phyloP scores from a whole-genome alignment of 2,888 invertebrate genomes.

The Xylota sylvarum region DNA sequence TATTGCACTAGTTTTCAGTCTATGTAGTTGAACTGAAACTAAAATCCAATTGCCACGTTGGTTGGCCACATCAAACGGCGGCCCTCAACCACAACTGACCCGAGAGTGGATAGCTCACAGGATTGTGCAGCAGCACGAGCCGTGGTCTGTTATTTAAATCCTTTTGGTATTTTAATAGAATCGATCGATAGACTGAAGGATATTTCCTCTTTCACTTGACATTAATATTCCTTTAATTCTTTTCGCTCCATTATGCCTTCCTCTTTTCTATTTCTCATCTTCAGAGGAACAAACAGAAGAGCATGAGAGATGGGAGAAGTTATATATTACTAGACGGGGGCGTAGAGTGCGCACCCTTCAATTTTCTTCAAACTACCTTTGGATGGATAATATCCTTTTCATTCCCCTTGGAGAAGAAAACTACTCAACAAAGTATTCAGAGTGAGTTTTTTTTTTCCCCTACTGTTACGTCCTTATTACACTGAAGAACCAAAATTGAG shows the following conservation, averaged over 20 bases:
- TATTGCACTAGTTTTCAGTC: neutral
- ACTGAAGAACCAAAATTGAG: conserved; percentile 16
- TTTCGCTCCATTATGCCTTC: conserved; percentile 10
- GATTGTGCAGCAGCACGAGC: conserved; percentile 16
- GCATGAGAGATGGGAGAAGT: neutral
- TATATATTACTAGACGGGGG: conserved; percentile 15
- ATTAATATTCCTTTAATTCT: conserved; percentile 41
- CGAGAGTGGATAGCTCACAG: conserved; percentile 1
- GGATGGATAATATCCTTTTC: neutral
- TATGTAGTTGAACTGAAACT: neutral
- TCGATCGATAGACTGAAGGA: conserved; percentile 45
- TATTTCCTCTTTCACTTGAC: conserved; percentile 10
- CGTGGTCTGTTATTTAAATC: conserved; percentile 41
- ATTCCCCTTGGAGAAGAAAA: conserved; percentile 6
- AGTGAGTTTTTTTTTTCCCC: conserved; percentile 1
- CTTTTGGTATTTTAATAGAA: conserved; percentile 57
- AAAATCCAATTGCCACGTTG: neutral
- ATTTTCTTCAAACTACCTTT: conserved; percentile 5
- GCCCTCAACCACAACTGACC: neutral
- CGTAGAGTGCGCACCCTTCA: conserved; percentile 9
- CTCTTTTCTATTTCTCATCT: conserved; percentile 10
- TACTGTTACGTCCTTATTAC: neutral
- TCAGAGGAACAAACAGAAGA: conserved; percentile 13
- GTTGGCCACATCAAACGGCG: neutral
- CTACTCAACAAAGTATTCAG: conserved; percentile 25